These are phyloP conservation scores for Gila robusta DNA, from an alignment of 2,797 vertebrate genomes.

Conservation along the genomic window DNA sequence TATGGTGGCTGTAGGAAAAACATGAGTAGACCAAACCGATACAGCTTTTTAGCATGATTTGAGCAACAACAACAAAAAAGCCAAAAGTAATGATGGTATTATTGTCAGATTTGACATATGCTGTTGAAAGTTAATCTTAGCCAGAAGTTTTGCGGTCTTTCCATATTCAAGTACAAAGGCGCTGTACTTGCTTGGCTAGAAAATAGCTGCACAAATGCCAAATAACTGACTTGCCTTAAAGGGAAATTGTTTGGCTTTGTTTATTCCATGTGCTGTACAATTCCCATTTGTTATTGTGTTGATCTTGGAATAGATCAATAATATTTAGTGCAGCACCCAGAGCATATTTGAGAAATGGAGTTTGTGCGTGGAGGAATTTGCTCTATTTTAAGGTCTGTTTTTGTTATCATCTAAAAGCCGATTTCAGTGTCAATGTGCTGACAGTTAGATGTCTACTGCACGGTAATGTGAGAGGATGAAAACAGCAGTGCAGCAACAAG, in stretches of 20 bases:
- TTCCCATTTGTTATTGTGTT: slow-evolving; percentile 31
- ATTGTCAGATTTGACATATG: not conserved
- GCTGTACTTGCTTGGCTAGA: not conserved
- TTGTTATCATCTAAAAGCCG: slow-evolving; percentile 1
- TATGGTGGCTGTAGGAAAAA: not conserved
- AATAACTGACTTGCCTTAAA: not conserved
- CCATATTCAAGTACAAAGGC: not conserved
- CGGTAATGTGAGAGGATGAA: slow-evolving; percentile 5
- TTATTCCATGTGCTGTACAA: not conserved
- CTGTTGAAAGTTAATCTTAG: not conserved
- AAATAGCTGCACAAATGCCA: not conserved
- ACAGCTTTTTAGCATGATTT: not conserved
- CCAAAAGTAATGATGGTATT: not conserved
- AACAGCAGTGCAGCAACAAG: not conserved
- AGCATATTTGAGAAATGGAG: not conserved
- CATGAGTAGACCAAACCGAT: not conserved
- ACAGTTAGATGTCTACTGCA: slow-evolving; percentile 13
- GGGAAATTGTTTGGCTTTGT: not conserved
- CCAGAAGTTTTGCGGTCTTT: not conserved
- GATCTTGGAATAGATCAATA: slow-evolving; percentile 38
- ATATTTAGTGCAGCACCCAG: slow-evolving; percentile 33
- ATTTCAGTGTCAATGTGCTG: slow-evolving; percentile 36
- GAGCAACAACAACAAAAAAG: not conserved
- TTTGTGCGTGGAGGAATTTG: not conserved
- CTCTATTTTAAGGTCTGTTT: slow-evolving; percentile 52